Evolutionary conservation across 2,113 vertebrate species (phyloP).

Genomic region (Smithornis capensis): DNA sequence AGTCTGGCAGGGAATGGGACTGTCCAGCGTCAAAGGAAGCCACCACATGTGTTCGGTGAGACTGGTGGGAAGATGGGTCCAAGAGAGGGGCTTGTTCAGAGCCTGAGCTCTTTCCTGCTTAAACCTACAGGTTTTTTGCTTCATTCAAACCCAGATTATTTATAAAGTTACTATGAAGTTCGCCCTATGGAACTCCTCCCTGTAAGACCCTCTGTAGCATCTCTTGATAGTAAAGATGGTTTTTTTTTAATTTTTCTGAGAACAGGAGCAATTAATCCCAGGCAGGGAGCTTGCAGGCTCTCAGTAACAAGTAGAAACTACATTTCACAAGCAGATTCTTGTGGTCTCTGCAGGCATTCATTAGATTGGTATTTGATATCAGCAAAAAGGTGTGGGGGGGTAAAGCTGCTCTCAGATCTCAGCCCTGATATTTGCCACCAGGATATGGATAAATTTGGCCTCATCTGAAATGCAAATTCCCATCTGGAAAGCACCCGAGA

Average conservation of each 20-base stretch:
- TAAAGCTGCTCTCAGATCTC: background rate
- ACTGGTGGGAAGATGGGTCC: background rate
- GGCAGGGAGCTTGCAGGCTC: background rate
- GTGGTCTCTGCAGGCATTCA: background rate
- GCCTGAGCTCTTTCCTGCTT: background rate
- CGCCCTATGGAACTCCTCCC: background rate
- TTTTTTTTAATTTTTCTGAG: background rate
- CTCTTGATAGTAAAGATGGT: background rate
- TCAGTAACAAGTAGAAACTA: background rate
- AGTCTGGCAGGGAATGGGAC: background rate
- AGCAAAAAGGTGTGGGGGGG: background rate
- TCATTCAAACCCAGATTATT: background rate
- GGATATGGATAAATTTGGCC: background rate
- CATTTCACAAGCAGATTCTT: conserved; percentile 13
- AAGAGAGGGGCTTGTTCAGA: background rate
- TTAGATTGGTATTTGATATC: background rate
- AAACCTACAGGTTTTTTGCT: background rate
- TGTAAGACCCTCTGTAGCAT: background rate
- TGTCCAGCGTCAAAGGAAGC: rapidly evolving
- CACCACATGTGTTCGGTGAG: background rate
- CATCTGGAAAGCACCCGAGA: background rate
- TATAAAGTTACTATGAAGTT: background rate
- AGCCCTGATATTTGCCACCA: background rate
- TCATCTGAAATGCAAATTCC: background rate
- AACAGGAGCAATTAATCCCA: background rate